Conservation (phyloP, 2,113 vertebrate species). For the Salvator merianae region DNA sequence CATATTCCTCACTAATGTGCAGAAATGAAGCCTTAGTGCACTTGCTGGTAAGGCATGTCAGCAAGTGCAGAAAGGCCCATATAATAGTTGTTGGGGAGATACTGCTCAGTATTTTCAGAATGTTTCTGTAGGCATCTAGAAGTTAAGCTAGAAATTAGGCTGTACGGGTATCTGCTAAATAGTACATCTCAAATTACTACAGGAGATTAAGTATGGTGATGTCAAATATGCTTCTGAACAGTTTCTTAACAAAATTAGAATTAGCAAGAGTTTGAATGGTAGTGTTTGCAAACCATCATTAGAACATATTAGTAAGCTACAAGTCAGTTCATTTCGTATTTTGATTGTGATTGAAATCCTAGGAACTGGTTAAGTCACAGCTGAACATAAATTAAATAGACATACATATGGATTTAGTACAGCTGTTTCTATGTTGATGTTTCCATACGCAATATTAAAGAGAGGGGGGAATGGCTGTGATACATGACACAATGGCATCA, state of each 20-base stretch:
- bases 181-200: accelerated
- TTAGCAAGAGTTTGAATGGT: neutral
- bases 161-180: too few relatives aligned
- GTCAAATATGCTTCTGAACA: neutral
- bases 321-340: neutral
- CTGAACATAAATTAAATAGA: too few relatives aligned
- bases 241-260: neutral
- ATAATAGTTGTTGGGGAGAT: neutral
- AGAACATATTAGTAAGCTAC: neutral
- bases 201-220: neutral
- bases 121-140: neutral
- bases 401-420: too few relatives aligned
- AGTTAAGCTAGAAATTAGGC: accelerated
- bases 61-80: too few relatives aligned
- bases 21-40: too few relatives aligned
- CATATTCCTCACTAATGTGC: too few relatives aligned
- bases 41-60: too few relatives aligned
- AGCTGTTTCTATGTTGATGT: too few relatives aligned
- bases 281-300: neutral
- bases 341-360: neutral
- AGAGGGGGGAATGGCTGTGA: too few relatives aligned
- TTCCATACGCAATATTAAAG: too few relatives aligned
- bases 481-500: too few relatives aligned
- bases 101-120: neutral
- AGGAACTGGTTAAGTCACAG: neutral